phyloP scores from a whole-genome alignment of 2,888 invertebrate genomes.

The Barypeithes pellucidus region DNA sequence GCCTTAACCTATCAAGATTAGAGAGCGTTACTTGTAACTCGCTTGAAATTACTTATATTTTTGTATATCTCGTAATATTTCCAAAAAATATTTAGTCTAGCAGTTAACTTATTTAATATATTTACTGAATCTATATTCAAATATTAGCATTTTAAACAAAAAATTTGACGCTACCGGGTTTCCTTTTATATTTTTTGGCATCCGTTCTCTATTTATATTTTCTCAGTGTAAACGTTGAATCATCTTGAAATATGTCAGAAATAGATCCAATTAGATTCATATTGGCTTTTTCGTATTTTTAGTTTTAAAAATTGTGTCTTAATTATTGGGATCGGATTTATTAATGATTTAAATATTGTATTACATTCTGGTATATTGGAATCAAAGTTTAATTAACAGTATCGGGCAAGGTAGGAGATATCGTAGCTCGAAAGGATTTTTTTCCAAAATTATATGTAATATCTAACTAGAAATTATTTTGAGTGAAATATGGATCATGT shows the following conservation, averaged over 20 bases:
- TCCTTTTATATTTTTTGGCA: conserved; percentile 33
- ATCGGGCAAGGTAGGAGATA: no score
- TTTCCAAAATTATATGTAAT: no score
- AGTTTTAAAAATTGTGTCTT: conserved; percentile 34
- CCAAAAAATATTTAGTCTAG: no score
- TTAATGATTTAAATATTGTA: conserved; percentile 1
- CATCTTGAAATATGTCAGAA: conserved; percentile 35
- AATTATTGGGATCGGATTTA: conserved; percentile 16
- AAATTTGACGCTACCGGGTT: conserved; percentile 28
- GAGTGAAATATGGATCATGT: no score
- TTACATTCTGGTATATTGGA: neutral
- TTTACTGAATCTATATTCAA: conserved; percentile 1
- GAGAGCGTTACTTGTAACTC: no score
- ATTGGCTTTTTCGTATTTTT: conserved; percentile 41
- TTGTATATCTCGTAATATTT: no score
- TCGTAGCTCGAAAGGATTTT: no score
- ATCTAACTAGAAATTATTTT: no score
- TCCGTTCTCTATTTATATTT: conserved; percentile 35
- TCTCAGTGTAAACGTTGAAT: conserved; percentile 35
- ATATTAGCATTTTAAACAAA: conserved; percentile 16
- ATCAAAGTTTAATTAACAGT: neutral
- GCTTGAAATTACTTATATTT: no score
- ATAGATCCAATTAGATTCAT: conserved; percentile 42
- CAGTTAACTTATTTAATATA: neutral
- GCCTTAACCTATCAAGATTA: no score